These are phyloP conservation scores for Carassius gibelio DNA, from an alignment of 2,113 vertebrate genomes.

Conservation along the genomic window DNA sequence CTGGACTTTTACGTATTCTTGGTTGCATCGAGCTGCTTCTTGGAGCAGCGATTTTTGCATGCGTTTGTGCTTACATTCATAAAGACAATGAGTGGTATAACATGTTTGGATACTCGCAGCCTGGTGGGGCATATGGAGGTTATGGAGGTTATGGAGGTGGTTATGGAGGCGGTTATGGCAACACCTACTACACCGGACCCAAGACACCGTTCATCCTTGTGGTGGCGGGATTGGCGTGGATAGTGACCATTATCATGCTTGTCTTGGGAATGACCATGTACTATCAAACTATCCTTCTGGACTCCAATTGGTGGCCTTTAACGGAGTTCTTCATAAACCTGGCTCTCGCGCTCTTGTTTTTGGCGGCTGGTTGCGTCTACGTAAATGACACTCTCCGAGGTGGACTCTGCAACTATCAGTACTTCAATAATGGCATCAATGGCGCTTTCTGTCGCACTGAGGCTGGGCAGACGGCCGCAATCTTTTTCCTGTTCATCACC, in stretches of 20 bases:
- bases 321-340: constrained; percentile 92
- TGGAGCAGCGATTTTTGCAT: constrained; percentile 91
- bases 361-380: constrained; percentile 88
- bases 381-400: constrained; percentile 90
- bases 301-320: constrained; percentile 94
- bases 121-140: constrained; percentile 69
- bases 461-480: constrained; percentile 90
- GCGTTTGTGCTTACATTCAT: constrained; percentile 93
- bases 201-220: constrained; percentile 92
- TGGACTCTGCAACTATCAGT: constrained; percentile 89
- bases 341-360: constrained; percentile 85
- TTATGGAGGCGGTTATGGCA: constrained; percentile 67
- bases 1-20: constrained; percentile 90
- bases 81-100: constrained; percentile 98
- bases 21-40: constrained; percentile 87
- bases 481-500: constrained; percentile 91
- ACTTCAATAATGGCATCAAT: constrained; percentile 87
- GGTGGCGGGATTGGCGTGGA: constrained; percentile 86
- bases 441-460: constrained; percentile 87
- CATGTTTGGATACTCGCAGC: constrained; percentile 86
- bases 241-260: constrained; percentile 86
- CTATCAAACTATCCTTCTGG: constrained; percentile 93
- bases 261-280: constrained; percentile 98
- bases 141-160: constrained; percentile 55
- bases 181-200: constrained; percentile 85